A percentile compares a stretch with the other conserved stretches of the same genome.
Evolutionary conservation across 2,888 invertebrate species (phyloP).

Genomic region (Amblyjoppa proteus): DNA sequence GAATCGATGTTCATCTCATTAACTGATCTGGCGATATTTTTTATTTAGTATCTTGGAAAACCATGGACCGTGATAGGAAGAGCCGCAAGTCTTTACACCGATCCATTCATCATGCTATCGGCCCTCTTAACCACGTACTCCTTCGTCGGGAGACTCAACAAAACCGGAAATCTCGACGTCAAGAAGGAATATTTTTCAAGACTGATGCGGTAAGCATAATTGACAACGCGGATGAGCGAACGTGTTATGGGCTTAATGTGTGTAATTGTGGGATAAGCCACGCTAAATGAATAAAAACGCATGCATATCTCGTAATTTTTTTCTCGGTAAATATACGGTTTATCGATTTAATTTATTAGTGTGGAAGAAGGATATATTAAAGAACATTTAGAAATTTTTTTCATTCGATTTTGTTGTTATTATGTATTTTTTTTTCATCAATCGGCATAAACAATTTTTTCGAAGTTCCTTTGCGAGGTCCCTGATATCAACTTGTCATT

Average conservation of each 20-base stretch:
- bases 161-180: conserved; percentile 86
- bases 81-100: conserved; percentile 90
- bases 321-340: too few species aligned
- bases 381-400: too few species aligned
- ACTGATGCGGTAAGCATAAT: conserved; percentile 85
- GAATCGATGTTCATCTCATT: background rate
- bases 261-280: too few species aligned
- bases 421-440: too few species aligned
- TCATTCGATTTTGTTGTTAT: too few species aligned
- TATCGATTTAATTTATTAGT: too few species aligned
- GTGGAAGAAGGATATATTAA: too few species aligned
- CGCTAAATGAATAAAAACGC: too few species aligned
- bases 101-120: conserved; percentile 90
- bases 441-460: too few species aligned
- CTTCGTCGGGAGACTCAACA: conserved; percentile 87
- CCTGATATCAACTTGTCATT: too few species aligned
- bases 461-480: too few species aligned
- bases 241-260: background rate
- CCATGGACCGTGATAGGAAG: conserved; percentile 90
- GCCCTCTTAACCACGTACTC: conserved; percentile 89
- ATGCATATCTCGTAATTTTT: too few species aligned
- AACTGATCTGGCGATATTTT: background rate
- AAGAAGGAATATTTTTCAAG: conserved; percentile 88
- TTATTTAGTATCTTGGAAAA: conserved; percentile 86
- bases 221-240: background rate